Percentiles rank a stretch among this genome's conserved stretches.
phyloP scores from a whole-genome alignment of 2,888 invertebrate species.

The Hetaerina titia region DNA sequence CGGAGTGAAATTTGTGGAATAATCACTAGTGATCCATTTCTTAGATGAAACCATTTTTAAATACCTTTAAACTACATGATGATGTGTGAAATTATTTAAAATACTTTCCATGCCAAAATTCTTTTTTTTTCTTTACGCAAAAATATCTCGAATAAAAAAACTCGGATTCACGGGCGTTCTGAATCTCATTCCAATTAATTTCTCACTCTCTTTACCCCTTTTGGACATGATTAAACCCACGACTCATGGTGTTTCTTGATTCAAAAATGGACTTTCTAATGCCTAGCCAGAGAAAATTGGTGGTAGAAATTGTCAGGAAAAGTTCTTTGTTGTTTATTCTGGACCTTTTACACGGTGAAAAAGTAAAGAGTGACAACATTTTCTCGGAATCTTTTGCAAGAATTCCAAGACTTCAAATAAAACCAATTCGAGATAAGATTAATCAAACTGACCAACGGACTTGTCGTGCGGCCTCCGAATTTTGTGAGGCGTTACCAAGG shows the following conservation, averaged over 20 bases:
- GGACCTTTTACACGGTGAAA: not conserved
- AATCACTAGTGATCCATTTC: constrained; percentile 3
- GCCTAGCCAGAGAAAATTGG: no score
- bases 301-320: not conserved
- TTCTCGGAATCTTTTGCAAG: not conserved
- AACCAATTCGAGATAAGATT: no score
- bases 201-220: not conserved
- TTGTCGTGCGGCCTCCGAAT: no score
- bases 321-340: no score
- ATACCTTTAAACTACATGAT: not conserved
- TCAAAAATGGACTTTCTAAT: not conserved
- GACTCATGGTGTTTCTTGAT: not conserved
- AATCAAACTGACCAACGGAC: no score
- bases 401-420: no score
- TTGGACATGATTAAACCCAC: not conserved
- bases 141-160: not conserved
- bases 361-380: not conserved
- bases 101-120: not conserved
- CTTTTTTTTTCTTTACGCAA: not conserved
- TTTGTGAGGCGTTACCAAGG: no score
- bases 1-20: not conserved
- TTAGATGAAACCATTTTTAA: constrained; percentile 5
- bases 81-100: not conserved
- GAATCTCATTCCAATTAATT: not conserved
- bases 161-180: not conserved